Conservation (phyloP, 2,113 vertebrate species). For the Pluvialis apricaria region DNA sequence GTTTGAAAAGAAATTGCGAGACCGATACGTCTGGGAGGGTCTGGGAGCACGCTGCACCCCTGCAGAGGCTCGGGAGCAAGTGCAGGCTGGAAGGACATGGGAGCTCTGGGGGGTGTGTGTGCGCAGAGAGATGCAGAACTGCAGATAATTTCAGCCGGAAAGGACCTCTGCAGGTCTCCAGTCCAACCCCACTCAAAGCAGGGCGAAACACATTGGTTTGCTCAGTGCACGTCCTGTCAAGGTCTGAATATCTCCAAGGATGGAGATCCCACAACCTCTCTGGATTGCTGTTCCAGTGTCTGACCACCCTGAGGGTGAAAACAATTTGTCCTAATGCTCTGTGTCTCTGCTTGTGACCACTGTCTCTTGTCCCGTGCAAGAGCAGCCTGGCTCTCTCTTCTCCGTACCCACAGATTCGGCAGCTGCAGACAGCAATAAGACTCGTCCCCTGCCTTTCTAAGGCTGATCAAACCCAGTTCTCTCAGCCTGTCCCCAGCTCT, state of each 20-base stretch:
- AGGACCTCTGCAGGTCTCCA: background rate
- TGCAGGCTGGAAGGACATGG: background rate
- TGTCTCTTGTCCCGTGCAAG: background rate
- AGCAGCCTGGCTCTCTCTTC: background rate
- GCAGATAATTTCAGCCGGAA: background rate
- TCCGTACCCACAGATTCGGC: background rate
- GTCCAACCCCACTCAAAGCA: background rate
- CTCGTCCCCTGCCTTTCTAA: background rate
- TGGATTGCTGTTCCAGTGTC: background rate
- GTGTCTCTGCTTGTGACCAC: background rate
- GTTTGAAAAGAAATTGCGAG: background rate
- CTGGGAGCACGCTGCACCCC: background rate
- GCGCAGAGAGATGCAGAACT: background rate
- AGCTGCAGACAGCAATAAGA: background rate
- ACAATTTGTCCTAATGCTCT: background rate
- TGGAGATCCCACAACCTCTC: background rate
- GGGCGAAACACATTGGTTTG: background rate
- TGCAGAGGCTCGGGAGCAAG: background rate
- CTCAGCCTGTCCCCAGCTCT: background rate
- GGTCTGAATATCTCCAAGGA: background rate
- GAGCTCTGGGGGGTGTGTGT: background rate
- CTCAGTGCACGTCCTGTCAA: accelerated
- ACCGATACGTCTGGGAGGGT: background rate
- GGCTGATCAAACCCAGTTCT: background rate
- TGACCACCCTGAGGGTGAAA: background rate